Base-by-base conservation (phyloP, 2,888 invertebrate species). In the Lepetodrilus schrolli region DNA sequence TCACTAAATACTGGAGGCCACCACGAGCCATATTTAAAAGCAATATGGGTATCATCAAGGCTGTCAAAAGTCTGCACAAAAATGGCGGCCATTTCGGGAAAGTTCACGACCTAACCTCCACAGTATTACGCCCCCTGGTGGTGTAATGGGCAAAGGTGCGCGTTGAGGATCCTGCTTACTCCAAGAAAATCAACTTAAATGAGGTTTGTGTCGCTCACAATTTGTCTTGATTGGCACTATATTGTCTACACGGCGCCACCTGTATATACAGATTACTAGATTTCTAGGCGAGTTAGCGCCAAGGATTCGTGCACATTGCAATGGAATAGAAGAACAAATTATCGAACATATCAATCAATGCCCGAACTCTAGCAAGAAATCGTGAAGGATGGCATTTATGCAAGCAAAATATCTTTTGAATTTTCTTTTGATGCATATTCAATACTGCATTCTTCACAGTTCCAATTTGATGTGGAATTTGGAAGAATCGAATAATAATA, bases 101-200 rank as follows among this genome's bases (percentile, higher is more conserved):
- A 30, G 58, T 30, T 58, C 58, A 30, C 58, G 58, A 30, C 58
- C 58, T 30, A 17, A 58, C 23, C 58, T 58, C 58, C 30, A 17
- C 58, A 30, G 17, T 58, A 58, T 58, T 58, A 30, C 58, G 17
- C 58, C 58, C 58, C 58, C 58, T 58, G 58, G 58, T 58, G 58
- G 34, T 23, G 34, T 30, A 17, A 58, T 58, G 26, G 58, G 26
- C 58, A 10, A 58, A 58, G 58, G 58, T 58, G 58, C 13, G 58
- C 26, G 58, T 17, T 30, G 58, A 26, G 17, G 58, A 58, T 58
- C 17, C 26, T 58, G 34, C 58, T 58, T 58, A 30, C 58, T 34
- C 26, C 17, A 58, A 26, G 30, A 30, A 23, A 30, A 30, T 58
- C 21, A 58, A 26, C 58, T 26, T 17, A 30, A 58, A 58, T 58